Base-by-base conservation (phyloP, 2,797 vertebrate species). In the Alfaro cultratus region DNA sequence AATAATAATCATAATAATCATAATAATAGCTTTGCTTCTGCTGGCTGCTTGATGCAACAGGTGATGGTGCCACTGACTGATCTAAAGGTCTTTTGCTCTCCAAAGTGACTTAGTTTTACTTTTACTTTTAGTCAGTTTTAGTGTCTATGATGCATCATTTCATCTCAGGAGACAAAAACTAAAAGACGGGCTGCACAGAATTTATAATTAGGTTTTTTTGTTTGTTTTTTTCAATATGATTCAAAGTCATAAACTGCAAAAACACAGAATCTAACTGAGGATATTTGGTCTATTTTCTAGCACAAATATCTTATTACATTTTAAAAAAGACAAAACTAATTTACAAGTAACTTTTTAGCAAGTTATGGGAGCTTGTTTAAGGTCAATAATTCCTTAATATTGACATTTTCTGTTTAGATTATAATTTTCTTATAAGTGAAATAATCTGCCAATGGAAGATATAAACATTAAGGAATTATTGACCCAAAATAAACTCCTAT, bases 61-160 rank as follows among this genome's bases (percentile, higher is more conserved):
- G 90, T 1, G 11, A n/a, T n/a, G n/a, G n/a, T n/a, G 90, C 81
- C 47, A 34, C 23, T 74, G 60, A 84, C 80, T 60, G 87, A 72
- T 93, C 89, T 73, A 83, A 88, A 91, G 81, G 26, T 46, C 86
- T 85, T 88, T 93, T 92, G 88, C 93, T 91, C 90, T 88, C 87
- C 75, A 49, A 88, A 60, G 10, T 0, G 6, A 23, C 5, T 21
- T 11, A 39, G 1, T 43, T 43, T 43, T 41, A n/a, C n/a, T 2
- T 62, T 62, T 4, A 57, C 4, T n/a, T 60, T 18, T 16, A 5
- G n/a, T 31, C n/a, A 62, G 7, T 31, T 67, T n/a, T 39, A 8
- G 13, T 67, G 5, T 67, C 8, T 67, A 9, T 67, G 62, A 23
- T 21, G 62, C 62, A 21, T 31, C 15, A 0, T 26, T 53, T 53